Conservation (phyloP, 1,140 invertebrate species). For the Pseudomyrmex dendroicus region DNA sequence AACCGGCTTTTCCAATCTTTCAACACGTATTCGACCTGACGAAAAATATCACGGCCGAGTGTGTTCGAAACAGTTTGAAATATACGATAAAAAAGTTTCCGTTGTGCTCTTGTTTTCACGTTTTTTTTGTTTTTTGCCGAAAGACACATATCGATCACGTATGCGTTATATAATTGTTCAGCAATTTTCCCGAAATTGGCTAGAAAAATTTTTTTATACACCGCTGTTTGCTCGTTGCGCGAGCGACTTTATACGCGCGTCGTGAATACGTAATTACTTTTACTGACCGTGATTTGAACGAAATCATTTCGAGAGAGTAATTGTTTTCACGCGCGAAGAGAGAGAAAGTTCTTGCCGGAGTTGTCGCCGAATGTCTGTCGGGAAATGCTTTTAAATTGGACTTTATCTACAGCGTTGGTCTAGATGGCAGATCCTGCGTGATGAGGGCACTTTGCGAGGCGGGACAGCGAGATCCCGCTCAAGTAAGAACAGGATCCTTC, state of each 20-base stretch:
- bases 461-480: constrained; percentile 86
- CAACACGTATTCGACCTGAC: constrained; percentile 6
- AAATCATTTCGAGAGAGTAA: constrained; percentile 43
- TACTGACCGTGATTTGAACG: constrained; percentile 27
- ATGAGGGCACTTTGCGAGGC: constrained; percentile 89
- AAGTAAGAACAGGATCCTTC: constrained; percentile 86
- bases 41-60: neutral
- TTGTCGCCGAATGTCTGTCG: constrained; percentile 37
- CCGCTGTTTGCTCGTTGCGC: neutral
- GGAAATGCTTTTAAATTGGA: constrained; percentile 75
- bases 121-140: no score
- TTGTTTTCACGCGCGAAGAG: constrained; percentile 28
- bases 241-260: constrained; percentile 1
- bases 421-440: constrained; percentile 89
- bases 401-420: constrained; percentile 87
- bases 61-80: neutral
- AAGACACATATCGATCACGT: no score
- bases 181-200: no score
- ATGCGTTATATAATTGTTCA: no score
- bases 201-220: neutral
- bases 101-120: neutral
- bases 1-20: constrained; percentile 24
- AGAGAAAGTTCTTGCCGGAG: neutral
- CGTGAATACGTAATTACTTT: constrained; percentile 41
- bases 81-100: no score